Base-by-base conservation (phyloP, 2,888 invertebrate species). In the Cheilosia pagana region DNA sequence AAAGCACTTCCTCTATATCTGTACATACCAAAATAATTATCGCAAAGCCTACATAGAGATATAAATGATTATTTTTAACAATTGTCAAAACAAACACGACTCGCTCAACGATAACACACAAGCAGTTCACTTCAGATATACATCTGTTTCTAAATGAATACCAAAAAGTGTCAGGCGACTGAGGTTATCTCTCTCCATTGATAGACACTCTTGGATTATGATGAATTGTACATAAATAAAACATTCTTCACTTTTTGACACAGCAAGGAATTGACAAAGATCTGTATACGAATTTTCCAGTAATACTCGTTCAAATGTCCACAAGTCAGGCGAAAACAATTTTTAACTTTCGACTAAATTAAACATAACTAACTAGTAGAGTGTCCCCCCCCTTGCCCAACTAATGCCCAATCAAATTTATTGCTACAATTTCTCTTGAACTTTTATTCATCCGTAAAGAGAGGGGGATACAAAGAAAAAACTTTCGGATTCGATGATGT, bases 351-450 rank as follows among this genome's bases (percentile, higher is more conserved):
- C 78, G 50, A 50, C 59, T 50, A 62, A 81, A 55, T 39, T 19
- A 50, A 67, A 67, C 53, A 60, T 45, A 72, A 41, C 41, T 55
- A 70, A 53, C 50, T 25, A 25, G n/a, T 25, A 25, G n/a, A 53
- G 39, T 50, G 68, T 28, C 60, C 60, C 39, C n/a, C 16, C 63
- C 16, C 68, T n/a, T n/a, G n/a, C n/a, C 31, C 62, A 55, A 68
- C 62, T 48, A 75, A 53, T 81, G 75, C 28, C 25, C 76, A 71
- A 76, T 71, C 43, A 57, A 75, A 81, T 75, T 81, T 75, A 75
- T 81, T 70, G 68, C 75, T 10, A 48, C 74, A 16, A 74, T 81
- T 81, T 68, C 52, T 62, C 45, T 43, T 48, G 50, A 57, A 41
- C 21, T 43, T 25, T 43, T 60, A 68, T 59, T 59, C 35, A 53